phyloP scores from a whole-genome alignment of 2,113 vertebrate species.

The Clarias batrachus region DNA sequence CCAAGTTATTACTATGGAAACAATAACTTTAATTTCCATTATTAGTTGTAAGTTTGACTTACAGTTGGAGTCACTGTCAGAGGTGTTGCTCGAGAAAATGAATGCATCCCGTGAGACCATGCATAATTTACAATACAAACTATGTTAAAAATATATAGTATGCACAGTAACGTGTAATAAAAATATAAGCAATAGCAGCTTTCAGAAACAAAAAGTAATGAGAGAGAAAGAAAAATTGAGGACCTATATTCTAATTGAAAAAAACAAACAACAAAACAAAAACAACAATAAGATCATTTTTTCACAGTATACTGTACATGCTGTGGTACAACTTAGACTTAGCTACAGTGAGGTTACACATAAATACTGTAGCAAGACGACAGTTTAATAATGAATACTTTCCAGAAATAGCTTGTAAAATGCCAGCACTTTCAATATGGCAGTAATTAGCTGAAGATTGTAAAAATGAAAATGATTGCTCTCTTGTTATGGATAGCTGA shows the following conservation, averaged over 20 bases:
- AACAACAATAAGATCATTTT: no score
- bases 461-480: neutral
- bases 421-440: neutral
- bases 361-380: slow-evolving; percentile 8
- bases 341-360: neutral
- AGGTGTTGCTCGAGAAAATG: neutral
- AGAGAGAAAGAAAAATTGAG: no score
- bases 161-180: no score
- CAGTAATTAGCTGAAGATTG: neutral
- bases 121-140: no score
- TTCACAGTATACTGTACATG: no score
- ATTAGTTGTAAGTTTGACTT: neutral
- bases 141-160: no score
- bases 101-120: neutral
- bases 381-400: neutral
- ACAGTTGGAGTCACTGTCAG: neutral
- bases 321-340: neutral
- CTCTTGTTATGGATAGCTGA: neutral
- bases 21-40: neutral
- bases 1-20: neutral
- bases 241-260: no score
- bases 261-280: no score
- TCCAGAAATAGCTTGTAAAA: slow-evolving; percentile 1
- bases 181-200: no score
- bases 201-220: no score